Evolutionary conservation across 1,140 invertebrate species (phyloP).

Genomic region (Oedothorax gibbosus): DNA sequence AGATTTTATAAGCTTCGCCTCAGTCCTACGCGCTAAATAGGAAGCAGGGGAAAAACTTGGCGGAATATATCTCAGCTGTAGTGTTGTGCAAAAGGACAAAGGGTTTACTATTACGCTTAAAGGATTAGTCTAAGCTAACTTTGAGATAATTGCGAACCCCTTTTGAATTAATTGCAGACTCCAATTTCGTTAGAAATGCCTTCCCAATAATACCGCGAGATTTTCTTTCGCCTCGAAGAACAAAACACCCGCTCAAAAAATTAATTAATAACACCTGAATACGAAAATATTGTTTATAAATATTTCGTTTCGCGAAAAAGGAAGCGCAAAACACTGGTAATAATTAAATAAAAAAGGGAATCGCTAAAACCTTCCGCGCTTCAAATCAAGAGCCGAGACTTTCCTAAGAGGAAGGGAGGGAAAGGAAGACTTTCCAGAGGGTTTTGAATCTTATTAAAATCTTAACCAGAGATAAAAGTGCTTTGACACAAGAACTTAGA

Average conservation of each 20-base stretch:
- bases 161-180: slow-evolving; percentile 60
- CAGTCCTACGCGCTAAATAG: slow-evolving; percentile 43
- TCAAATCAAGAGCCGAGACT: slow-evolving; percentile 23
- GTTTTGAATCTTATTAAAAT: slow-evolving; percentile 24
- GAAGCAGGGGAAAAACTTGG: slow-evolving; percentile 45
- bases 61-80: slow-evolving; percentile 44
- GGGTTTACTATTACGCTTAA: slow-evolving; percentile 60
- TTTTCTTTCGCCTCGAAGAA: slow-evolving; percentile 37
- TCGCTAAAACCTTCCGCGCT: slow-evolving; percentile 16
- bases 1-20: slow-evolving; percentile 58
- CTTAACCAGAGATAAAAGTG: not conserved
- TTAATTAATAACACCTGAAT: slow-evolving; percentile 57
- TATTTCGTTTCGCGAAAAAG: slow-evolving; percentile 20
- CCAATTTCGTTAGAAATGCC: slow-evolving; percentile 48
- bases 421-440: not conserved
- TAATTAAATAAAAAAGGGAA: slow-evolving; percentile 50
- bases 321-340: slow-evolving; percentile 15
- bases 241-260: slow-evolving; percentile 55
- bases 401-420: not conserved
- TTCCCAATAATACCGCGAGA: slow-evolving; percentile 50
- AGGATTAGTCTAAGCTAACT: slow-evolving; percentile 59
- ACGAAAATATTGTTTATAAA: slow-evolving; percentile 60
- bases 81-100: slow-evolving; percentile 53
- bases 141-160: slow-evolving; percentile 59
- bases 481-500: not conserved